Conservation (phyloP, 2,888 invertebrate genomes). For the Hydraecia micacea region DNA sequence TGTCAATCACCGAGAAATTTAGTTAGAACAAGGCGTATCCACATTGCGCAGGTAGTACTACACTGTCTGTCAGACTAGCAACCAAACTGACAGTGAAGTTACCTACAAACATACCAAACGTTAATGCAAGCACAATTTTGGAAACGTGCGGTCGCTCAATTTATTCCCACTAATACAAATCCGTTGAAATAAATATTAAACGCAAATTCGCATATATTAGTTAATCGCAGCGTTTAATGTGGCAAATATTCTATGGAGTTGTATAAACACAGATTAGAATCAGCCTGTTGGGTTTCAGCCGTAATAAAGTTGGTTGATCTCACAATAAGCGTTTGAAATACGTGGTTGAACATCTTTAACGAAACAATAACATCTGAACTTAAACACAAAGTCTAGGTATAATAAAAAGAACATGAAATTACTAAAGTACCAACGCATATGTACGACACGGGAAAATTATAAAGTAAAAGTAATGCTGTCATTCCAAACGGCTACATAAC, state of each 20-base stretch:
- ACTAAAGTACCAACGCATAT: slow-evolving; percentile 53
- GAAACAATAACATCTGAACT: slow-evolving; percentile 55
- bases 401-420: slow-evolving; percentile 57
- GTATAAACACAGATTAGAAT: slow-evolving; percentile 57
- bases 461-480: slow-evolving; percentile 75
- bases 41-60: slow-evolving; percentile 42
- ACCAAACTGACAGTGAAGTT: slow-evolving; percentile 10
- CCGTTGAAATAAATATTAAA: slow-evolving; percentile 50
- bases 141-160: slow-evolving; percentile 21
- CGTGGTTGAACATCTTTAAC: slow-evolving; percentile 40
- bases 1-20: slow-evolving; percentile 59
- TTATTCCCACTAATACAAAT: slow-evolving; percentile 41
- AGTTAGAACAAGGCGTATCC: slow-evolving; percentile 46
- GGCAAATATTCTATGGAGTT: slow-evolving; percentile 43
- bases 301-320: slow-evolving; percentile 56
- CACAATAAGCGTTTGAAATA: slow-evolving; percentile 56
- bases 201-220: slow-evolving; percentile 53
- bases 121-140: slow-evolving; percentile 37
- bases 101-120: slow-evolving; percentile 17
- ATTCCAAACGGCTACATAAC: slow-evolving; percentile 76
- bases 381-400: slow-evolving; percentile 44
- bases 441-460: slow-evolving; percentile 67
- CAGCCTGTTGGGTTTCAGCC: slow-evolving; percentile 30
- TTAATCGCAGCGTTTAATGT: slow-evolving; percentile 49
- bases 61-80: slow-evolving; percentile 24